Base-by-base conservation (phyloP, 2,888 invertebrate species). In the Mycalesis mineus region DNA sequence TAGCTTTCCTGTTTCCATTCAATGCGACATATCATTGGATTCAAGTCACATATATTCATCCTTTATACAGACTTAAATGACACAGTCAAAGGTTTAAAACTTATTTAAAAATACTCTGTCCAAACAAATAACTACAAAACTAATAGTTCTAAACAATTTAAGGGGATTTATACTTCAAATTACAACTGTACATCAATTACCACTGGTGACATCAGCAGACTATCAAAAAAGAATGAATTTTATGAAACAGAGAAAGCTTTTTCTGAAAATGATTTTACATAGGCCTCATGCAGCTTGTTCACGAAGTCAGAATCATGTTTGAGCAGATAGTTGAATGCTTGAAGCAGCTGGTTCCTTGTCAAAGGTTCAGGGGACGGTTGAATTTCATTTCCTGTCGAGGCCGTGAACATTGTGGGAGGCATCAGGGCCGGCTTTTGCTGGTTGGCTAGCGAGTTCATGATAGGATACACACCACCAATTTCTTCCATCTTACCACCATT, bases 251-350 rank as follows among this genome's bases (percentile, higher is more conserved):
- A 88, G 70, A 84, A 88, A 56, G 87, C 76, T 73, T 89, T 89
- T 75, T 95, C 94, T 75, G 94, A 92, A 74, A 95, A 94, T 33
- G 95, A 95, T 84, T 96, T 95, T 14, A 97, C 94, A 78, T 98
- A 98, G 55, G 96, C 97, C 85, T 97, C 96, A 77, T 98, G 97
- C 63, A 98, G 90, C 82, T 95, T 96, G 74, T 94, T 94, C 36
- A 97, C 93, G 87, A 98, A 98, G 67, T 95, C 95, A 33, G 94
- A 92, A 81, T 98, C 97, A 82, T 95, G 95, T 87, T 95, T 95
- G 58, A 97, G 90, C 58, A 98, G 91, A 86, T 97, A 95, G 70
- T 94, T 93, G 74, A 98, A 93, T 29, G 97, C 97, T 87, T 97
- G 97, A 36, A 96, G 93, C 61, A 98, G 91, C 80, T 98, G 98